Conservation (phyloP, 2,888 invertebrate genomes). For the Neoaliturus tenellus region DNA sequence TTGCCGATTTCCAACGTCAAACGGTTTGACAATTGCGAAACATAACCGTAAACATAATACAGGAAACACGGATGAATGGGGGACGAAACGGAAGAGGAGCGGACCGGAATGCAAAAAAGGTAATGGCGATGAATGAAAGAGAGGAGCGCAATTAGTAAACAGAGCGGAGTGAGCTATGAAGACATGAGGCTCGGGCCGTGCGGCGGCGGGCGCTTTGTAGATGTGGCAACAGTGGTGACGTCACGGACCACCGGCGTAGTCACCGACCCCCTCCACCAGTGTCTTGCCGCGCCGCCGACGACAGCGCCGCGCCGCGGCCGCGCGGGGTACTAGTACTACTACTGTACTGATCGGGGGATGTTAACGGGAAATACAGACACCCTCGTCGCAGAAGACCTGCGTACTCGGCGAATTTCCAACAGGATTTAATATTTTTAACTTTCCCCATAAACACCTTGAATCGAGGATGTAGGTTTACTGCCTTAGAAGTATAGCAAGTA, state of each 20-base stretch:
- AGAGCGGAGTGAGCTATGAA: constrained; percentile 51
- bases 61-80: not conserved
- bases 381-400: too few species aligned
- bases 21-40: too few species aligned
- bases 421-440: too few species aligned
- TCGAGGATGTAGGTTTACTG: too few species aligned
- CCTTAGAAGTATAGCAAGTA: too few species aligned
- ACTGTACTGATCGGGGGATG: too few species aligned
- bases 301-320: not conserved
- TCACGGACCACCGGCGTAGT: constrained; percentile 60
- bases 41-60: not conserved
- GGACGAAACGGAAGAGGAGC: not conserved
- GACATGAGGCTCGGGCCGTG: constrained; percentile 51
- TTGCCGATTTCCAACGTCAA: too few species aligned
- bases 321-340: not conserved
- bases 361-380: too few species aligned
- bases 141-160: constrained; percentile 52
- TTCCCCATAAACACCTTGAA: too few species aligned
- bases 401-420: too few species aligned
- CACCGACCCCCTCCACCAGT: constrained; percentile 29
- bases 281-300: not conserved
- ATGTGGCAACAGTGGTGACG: constrained; percentile 55
- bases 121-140: constrained; percentile 24
- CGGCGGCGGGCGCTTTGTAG: constrained; percentile 53
- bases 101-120: constrained; percentile 40